A percentile compares a stretch with the other conserved stretches of the same genome.
Conservation (phyloP, 2,888 invertebrate species). For the Phrixothrix hirtus region DNA sequence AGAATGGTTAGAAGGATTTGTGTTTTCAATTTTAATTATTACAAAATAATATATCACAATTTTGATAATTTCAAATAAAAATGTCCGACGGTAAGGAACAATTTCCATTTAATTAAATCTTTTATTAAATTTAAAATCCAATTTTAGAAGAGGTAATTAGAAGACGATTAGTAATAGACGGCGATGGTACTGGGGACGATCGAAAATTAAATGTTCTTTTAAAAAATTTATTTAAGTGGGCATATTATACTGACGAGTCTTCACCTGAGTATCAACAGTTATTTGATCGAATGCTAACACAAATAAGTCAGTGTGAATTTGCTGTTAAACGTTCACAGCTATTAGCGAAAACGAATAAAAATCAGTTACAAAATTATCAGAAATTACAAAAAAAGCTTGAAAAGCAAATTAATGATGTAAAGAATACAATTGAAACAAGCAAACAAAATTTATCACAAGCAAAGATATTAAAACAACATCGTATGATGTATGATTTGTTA, state of each 20-base stretch:
- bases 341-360: conserved; percentile 79
- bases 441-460: conserved; percentile 81
- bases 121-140: neutral
- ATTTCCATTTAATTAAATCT: neutral
- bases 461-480: conserved; percentile 84
- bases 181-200: conserved; percentile 97
- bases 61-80: conserved; percentile 4
- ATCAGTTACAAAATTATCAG: conserved; percentile 82
- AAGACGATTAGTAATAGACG: conserved; percentile 88
- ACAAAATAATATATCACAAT: no score
- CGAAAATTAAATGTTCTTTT: conserved; percentile 82
- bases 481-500: conserved; percentile 90
- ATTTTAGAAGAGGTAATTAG: conserved; percentile 68
- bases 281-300: conserved; percentile 79
- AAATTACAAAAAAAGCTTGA: conserved; percentile 76
- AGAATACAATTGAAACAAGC: conserved; percentile 78
- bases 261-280: conserved; percentile 70
- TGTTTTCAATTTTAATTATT: no score
- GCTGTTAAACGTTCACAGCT: conserved; percentile 82
- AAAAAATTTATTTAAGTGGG: conserved; percentile 83
- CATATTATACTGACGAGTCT: conserved; percentile 67
- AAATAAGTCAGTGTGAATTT: conserved; percentile 86
- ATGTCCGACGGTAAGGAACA: conserved; percentile 24
- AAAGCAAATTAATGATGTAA: conserved; percentile 76
- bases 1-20: no score